Percentiles rank a stretch among this genome's conserved stretches.
phyloP scores from a whole-genome alignment of 2,797 vertebrate species.

The Microcaecilia unicolor region DNA sequence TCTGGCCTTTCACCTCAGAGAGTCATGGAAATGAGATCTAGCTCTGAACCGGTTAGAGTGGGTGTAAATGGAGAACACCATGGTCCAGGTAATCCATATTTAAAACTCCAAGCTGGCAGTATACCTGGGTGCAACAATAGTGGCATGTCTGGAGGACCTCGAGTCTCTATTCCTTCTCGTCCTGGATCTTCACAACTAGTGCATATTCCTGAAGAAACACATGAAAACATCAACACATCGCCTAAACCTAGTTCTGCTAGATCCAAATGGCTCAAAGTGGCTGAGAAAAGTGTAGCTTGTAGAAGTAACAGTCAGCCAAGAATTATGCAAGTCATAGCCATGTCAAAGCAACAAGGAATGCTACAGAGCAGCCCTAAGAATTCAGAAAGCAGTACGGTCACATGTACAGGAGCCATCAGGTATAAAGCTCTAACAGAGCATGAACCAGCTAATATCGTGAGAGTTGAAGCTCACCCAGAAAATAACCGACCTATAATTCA shows the following conservation, averaged over 20 bases:
- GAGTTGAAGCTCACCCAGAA: constrained; percentile 90
- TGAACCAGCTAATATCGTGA: constrained; percentile 74
- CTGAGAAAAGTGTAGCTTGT: constrained; percentile 78
- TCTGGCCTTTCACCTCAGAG: constrained; percentile 74
- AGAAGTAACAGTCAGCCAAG: constrained; percentile 78
- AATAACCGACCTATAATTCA: constrained; percentile 79
- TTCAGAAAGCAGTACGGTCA: constrained; percentile 76
- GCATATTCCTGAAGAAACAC: constrained; percentile 93
- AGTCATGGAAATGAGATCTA: constrained; percentile 80
- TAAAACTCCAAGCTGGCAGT: constrained; percentile 64
- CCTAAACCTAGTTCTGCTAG: constrained; percentile 65
- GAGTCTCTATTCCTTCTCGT: constrained; percentile 83
- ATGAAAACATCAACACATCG: constrained; percentile 69
- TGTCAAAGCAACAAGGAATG: constrained; percentile 94
- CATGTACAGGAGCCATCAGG: constrained; percentile 71
- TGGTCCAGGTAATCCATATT: constrained; percentile 52
- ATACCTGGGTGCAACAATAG: constrained; percentile 76
- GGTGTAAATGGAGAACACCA: constrained; percentile 77
- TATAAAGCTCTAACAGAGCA: constrained; percentile 77
- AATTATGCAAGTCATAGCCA: constrained; percentile 91
- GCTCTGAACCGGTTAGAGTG: constrained; percentile 70
- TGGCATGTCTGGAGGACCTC: constrained; percentile 75
- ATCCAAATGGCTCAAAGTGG: constrained; percentile 85
- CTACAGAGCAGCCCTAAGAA: constrained; percentile 85
- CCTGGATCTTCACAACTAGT: constrained; percentile 93